phyloP scores from a whole-genome alignment of 2,113 vertebrate species.

The Erythrocercus mccallii region DNA sequence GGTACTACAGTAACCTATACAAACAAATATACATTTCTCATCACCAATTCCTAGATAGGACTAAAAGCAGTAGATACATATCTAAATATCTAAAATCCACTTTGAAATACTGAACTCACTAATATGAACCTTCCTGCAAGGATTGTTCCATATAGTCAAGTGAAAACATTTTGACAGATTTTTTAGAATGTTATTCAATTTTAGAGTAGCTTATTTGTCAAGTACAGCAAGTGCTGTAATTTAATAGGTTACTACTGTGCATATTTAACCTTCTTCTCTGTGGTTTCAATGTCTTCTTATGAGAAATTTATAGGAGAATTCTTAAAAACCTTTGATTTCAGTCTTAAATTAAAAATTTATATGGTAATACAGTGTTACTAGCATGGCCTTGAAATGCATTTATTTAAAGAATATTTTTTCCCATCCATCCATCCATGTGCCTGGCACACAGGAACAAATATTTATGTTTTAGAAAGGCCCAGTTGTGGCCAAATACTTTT shows the following conservation, averaged over 20 bases:
- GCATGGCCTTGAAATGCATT: not conserved
- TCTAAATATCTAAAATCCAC: not conserved
- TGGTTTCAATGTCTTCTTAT: not conserved
- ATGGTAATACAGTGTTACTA: not conserved
- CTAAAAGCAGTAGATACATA: not conserved
- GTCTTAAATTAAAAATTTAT: not conserved
- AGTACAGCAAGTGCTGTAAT: not conserved
- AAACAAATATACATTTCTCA: not conserved
- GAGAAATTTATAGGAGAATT: not conserved
- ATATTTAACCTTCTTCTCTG: not conserved
- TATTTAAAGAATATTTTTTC: not conserved
- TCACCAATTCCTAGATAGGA: not conserved
- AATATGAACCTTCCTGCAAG: not conserved
- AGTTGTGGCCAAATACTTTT: fast-evolving
- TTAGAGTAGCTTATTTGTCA: not conserved
- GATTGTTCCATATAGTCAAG: not conserved
- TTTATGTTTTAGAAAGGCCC: not conserved
- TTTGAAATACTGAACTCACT: not conserved
- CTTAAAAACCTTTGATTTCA: not conserved
- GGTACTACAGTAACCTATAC: not conserved
- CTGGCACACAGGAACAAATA: not conserved
- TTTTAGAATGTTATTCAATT: not conserved
- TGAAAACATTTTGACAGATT: not conserved
- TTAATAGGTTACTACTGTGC: not conserved
- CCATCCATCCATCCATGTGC: not conserved